Evolutionary conservation across 2,113 vertebrate genomes (phyloP).

Genomic region (Psammodynastes pulverulentus): DNA sequence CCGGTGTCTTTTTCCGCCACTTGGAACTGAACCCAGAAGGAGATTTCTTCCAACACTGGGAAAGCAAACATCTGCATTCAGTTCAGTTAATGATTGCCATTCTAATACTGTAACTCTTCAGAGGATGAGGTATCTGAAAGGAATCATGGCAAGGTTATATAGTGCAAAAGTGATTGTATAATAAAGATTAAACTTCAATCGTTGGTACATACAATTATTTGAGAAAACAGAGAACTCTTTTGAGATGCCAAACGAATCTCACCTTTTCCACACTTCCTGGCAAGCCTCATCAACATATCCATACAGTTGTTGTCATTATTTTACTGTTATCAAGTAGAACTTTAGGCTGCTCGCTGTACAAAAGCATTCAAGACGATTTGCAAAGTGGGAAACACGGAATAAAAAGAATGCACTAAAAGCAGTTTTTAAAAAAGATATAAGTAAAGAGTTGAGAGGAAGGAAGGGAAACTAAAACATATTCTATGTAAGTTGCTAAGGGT

Average conservation of each 20-base stretch:
- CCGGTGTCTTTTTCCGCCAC: too few relatives aligned
- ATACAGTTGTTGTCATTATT: background rate
- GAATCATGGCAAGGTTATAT: too few relatives aligned
- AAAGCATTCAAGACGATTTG: background rate
- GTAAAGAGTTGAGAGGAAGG: background rate
- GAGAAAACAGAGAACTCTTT: background rate
- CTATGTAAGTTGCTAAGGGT: background rate
- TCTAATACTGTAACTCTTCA: background rate
- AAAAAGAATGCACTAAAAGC: background rate
- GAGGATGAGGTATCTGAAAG: background rate
- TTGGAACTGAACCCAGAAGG: too few relatives aligned
- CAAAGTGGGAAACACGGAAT: background rate
- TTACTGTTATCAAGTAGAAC: background rate
- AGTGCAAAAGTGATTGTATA: background rate
- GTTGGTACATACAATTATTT: background rate
- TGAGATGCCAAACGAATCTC: background rate
- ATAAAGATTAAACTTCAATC: background rate
- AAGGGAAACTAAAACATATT: background rate
- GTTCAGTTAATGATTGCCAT: background rate
- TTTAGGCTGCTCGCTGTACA: background rate
- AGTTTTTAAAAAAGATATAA: background rate
- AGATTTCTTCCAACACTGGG: too few relatives aligned
- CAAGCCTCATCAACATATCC: background rate
- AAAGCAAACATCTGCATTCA: background rate
- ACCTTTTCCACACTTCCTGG: background rate